Evolutionary conservation across 2,888 invertebrate genomes (phyloP), one percentile per base, ranked within the genome.

Genomic region (Thalpophila matura): DNA sequence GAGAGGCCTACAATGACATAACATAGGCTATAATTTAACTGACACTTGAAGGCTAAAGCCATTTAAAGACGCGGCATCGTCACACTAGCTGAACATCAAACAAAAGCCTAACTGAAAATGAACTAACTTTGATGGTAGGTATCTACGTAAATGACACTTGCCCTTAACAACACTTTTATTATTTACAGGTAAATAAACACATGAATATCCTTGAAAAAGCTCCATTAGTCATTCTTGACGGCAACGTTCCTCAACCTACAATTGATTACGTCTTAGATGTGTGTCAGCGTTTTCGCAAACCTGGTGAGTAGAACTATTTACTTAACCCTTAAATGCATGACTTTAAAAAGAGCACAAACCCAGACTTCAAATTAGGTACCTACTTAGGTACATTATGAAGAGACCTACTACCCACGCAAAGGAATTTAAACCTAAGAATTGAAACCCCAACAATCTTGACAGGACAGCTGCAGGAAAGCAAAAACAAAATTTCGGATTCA

Each of bases 141-240:
- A n/a, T 10, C 4, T 5, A 5, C 12, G 6, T 47, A 12, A 45
- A 3, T 38, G 18, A 43, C 37, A 27, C 22, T 57, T 31, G 24
- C 10, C 18, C 51, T 33, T 33, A 47, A 20, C 4, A 29, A 22
- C 0, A 24, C 37, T 31, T 62, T 42, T 55, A 22, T 62, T 60
- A 31, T 63, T 88, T 89, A 37, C 86, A 97, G 96, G 95, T 98
- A n/a, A 87, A 92, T 59, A 90, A 94, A 53, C 95, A 97, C 82
- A 95, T 96, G 58, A 85, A 95, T 0, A 83, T 95, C 1, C 91
- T 99, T 24, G 91, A 94, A 69, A 86, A 90, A 9, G 96, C 98
- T 0, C 97, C 98, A 0, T 89, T 99, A 27, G 95, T 99, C 9
- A 94, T 99, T 18, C 89, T 99, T 53, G 99, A 99, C 89, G 98